Evolutionary conservation across 1,140 invertebrate species (phyloP), one percentile per base, ranked within the genome.

Genomic region (Coenobita brevimanus): DNA sequence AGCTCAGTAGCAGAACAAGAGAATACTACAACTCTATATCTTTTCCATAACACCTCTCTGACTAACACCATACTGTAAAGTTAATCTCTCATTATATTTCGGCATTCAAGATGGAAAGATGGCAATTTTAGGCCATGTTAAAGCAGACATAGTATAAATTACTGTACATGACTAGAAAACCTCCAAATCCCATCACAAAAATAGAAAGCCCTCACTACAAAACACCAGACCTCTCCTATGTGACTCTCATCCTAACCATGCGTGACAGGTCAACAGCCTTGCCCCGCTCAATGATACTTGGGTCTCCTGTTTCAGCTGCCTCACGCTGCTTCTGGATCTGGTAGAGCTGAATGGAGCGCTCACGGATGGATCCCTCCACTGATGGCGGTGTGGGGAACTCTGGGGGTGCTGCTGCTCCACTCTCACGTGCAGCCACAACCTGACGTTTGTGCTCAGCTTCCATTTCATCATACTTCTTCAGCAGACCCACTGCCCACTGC

Each of bases 241-340:
- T 87, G 27, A 80, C 84, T 67, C 84, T 87, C 84, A 87, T 87
- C 6, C 84, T 76, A 30, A 87, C 84, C 76, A 87, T 76, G 43
- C 79, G 79, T 21, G 84, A 64, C n/a, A 80, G 43, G 46, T 87
- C 84, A n/a, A 87, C 79, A 60, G 30, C 69, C 41, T 71, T 87
- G 15, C 76, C 76, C 24, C 62, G 36, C 13, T 87, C 84, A 27
- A 71, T 41, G n/a, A 57, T 38, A 10, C 64, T 80, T 54, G 84
- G 62, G 17, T 80, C 64, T 24, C 76, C 84, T 3, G 62, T 33
- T 41, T 57, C n/a, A 0, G 50, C 76, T 27, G 84, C 84, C 38
- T 87, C 84, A 24, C 75, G 30, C 57, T 71, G 75, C 33, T 80
- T 79, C 76, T 87, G 84, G 13, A 71, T 80, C 46, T 80, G 64